These are phyloP conservation scores for Hirtodrosophila duncani DNA, from an alignment of 2,888 invertebrate genomes.

Conservation along the genomic window DNA sequence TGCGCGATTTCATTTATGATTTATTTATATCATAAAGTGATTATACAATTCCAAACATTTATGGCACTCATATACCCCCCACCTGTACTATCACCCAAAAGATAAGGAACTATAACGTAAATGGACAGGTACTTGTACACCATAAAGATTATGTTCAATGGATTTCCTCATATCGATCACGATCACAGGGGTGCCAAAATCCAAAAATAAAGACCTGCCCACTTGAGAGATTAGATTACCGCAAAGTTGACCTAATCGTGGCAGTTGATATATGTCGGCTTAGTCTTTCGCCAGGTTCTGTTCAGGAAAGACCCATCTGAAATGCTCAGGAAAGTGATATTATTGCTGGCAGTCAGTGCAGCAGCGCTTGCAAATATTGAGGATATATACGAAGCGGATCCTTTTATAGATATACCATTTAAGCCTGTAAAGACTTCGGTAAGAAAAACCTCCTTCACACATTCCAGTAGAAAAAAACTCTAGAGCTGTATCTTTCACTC, in stretches of 20 bases:
- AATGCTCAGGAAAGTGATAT: constrained; percentile 26
- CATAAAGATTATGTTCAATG: no score
- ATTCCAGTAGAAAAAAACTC: not conserved
- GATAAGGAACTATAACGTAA: no score
- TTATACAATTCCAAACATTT: no score
- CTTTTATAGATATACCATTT: constrained; percentile 60
- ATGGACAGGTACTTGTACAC: no score
- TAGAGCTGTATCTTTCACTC: not conserved
- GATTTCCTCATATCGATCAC: no score
- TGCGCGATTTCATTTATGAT: no score
- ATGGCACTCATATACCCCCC: no score
- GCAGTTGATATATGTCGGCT: not conserved
- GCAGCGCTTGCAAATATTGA: constrained; percentile 18
- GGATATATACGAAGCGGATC: constrained; percentile 29
- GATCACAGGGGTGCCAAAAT: no score
- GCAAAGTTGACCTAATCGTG: not conserved
- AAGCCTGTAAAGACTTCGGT: constrained; percentile 56
- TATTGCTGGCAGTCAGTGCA: constrained; percentile 23
- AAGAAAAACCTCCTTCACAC: no score
- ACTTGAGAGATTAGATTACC: constrained; percentile 31
- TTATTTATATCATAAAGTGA: no score
- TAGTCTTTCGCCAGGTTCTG: constrained; percentile 26
- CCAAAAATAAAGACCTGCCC: not conserved
- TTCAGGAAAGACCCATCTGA: constrained; percentile 7
- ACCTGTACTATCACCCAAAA: no score